phyloP scores from a whole-genome alignment of 2,113 vertebrate species.

The Bubo bubo region DNA sequence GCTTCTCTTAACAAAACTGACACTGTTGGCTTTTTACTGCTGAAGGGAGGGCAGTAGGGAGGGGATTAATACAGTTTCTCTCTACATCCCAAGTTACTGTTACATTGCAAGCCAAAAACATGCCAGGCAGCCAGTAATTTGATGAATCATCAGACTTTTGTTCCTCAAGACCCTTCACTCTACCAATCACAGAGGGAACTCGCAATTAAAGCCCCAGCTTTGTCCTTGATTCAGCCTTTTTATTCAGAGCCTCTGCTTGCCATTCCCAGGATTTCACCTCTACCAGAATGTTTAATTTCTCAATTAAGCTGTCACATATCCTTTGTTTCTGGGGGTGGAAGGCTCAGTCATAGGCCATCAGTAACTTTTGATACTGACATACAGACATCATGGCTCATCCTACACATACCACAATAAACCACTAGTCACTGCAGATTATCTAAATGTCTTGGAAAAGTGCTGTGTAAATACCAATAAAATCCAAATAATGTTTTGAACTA shows the following conservation, averaged over 20 bases:
- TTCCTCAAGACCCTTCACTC: background rate
- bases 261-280: background rate
- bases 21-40: background rate
- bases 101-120: fast-evolving
- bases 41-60: background rate
- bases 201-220: background rate
- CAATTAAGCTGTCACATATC: background rate
- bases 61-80: background rate
- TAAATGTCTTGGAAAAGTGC: background rate
- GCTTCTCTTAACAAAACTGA: background rate
- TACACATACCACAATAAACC: background rate
- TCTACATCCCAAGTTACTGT: background rate
- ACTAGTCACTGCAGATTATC: background rate
- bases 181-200: background rate
- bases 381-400: background rate
- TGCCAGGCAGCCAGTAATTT: background rate
- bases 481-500: background rate
- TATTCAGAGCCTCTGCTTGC: background rate
- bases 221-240: background rate
- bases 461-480: background rate
- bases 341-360: background rate
- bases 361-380: background rate
- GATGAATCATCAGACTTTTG: background rate
- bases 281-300: background rate
- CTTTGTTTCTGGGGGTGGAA: background rate